Base-by-base conservation (phyloP, 2,113 vertebrate genomes). In the Herpailurus yagouaroundi region DNA sequence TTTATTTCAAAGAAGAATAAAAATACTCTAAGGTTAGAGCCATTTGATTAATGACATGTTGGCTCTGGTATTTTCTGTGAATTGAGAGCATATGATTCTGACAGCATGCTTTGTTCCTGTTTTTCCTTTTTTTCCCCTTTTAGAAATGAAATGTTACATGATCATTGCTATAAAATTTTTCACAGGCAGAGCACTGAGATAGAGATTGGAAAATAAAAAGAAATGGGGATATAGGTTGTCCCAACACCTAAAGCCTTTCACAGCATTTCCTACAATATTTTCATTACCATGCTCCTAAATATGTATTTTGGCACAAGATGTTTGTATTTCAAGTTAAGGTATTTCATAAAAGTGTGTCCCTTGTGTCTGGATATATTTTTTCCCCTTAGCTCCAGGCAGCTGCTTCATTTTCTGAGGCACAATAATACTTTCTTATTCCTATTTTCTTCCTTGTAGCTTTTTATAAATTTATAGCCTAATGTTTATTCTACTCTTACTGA, bases 371-470 rank as follows among this genome's bases (percentile, higher is more conserved):
- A 79, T 81, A 41, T 12, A 1, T 27, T 52, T 63, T 73, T 52
- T 15, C n/a, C 25, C 29, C 27, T 69, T 74, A 19, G 88, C 80
- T 96, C 11, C 27, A 41, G 66, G 91, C 41, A 84, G 80, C 27
- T 92, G 27, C 45, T 95, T 89, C 63, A 45, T 94, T 89, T 85
- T 97, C 83, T 50, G 74, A 94, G 31, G 7, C 11, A 36, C 41
- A 83, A 76, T 64, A 82, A 76, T 84, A 50, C 66, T 89, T 95
- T 45, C 55, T 79, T 8, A 87, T 76, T 71, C 36, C 1, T 64
- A 45, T 36, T 92, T 95, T 89, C 68, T 94, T 45, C 66, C 76
- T 86, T 63, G 25, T 31, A 76, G 23, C n/a, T 93, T 92, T 96
- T 60, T 33, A 33, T 86, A 89, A 77, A 69, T 69, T 80, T 73